These are phyloP conservation scores for Drosophila bunnanda DNA, from an alignment of 2,888 invertebrate genomes.

Conservation along the genomic window DNA sequence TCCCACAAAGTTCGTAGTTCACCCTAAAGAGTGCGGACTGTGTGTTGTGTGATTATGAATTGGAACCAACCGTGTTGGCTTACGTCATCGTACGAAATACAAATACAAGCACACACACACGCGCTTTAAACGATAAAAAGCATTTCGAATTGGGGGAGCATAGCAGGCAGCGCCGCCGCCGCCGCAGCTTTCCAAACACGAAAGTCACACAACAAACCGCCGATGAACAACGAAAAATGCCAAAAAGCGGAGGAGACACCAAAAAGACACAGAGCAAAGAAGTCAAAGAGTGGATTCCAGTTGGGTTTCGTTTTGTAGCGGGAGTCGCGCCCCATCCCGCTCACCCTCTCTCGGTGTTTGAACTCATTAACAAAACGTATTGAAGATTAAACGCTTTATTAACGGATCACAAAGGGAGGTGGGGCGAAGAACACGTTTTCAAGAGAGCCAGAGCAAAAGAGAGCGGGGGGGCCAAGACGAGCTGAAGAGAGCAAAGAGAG, in stretches of 20 bases:
- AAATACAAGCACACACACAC: slow-evolving; percentile 29
- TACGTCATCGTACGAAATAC: slow-evolving; percentile 72
- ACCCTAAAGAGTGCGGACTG: neutral
- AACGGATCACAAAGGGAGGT: slow-evolving; percentile 11
- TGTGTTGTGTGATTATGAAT: slow-evolving; percentile 80
- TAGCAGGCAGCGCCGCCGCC: slow-evolving; percentile 42
- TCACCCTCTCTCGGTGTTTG: slow-evolving; percentile 34
- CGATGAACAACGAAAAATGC: slow-evolving; percentile 60
- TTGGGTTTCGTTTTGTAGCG: slow-evolving; percentile 73
- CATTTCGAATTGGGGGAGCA: slow-evolving; percentile 73
- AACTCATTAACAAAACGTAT: slow-evolving; percentile 78
- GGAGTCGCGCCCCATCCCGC: slow-evolving; percentile 51
- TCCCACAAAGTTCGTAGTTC: neutral
- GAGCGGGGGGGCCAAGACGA: neutral
- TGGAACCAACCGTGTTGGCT: slow-evolving; percentile 64
- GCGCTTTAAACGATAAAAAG: slow-evolving; percentile 60
- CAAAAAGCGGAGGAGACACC: slow-evolving; percentile 27
- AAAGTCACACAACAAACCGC: slow-evolving; percentile 70
- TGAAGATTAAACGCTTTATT: slow-evolving; percentile 68
- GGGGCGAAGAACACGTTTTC: slow-evolving; percentile 55
- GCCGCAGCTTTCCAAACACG: slow-evolving; percentile 70
- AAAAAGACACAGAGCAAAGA: slow-evolving; percentile 20
- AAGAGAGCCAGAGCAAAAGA: slow-evolving; percentile 7
- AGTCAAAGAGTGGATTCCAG: slow-evolving; percentile 50
- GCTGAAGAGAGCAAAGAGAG: slow-evolving; percentile 2